These are phyloP conservation scores for Macrosteles quadrilineatus DNA, from an alignment of 1,140 invertebrate species.

Conservation along the genomic window DNA sequence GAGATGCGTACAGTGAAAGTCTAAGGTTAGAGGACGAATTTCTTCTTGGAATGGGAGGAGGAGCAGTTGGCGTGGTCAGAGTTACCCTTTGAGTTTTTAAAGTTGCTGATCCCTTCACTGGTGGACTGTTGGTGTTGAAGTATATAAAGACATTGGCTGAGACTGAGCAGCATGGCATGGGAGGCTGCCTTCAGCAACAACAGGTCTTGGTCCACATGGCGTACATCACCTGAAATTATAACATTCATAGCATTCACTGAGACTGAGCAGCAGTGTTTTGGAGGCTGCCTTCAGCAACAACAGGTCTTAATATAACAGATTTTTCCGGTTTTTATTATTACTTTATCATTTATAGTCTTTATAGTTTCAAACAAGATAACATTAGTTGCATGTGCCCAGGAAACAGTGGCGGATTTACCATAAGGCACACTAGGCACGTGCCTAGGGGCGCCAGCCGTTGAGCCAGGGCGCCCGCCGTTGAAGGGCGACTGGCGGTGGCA, in stretches of 20 bases:
- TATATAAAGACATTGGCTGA: conserved; percentile 62
- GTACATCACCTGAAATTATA: conserved; percentile 46
- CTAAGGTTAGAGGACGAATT: conserved; percentile 31
- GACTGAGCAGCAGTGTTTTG: conserved; percentile 57
- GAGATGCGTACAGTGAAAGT: not conserved
- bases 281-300: conserved; percentile 63
- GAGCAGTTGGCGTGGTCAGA: conserved; percentile 29
- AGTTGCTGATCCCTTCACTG: conserved; percentile 23
- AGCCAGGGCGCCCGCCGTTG: too few relatives aligned
- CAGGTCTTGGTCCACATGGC: conserved; percentile 53
- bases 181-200: conserved; percentile 64
- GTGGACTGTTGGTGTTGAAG: conserved; percentile 44
- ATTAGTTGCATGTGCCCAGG: too few relatives aligned
- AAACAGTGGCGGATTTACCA: too few relatives aligned
- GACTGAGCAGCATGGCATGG: conserved; percentile 57
- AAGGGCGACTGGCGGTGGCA: too few relatives aligned
- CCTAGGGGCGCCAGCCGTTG: too few relatives aligned
- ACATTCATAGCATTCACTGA: conserved; percentile 64
- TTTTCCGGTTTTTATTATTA: too few relatives aligned
- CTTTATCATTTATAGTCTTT: too few relatives aligned
- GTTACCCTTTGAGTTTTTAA: conserved; percentile 27
- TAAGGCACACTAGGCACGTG: too few relatives aligned
- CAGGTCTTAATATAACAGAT: conserved; percentile 56
- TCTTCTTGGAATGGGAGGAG: conserved; percentile 38
- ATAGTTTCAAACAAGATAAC: too few relatives aligned